These are phyloP conservation scores for Sturnus vulgaris DNA, from an alignment of 2,113 vertebrate genomes.

Conservation along the genomic window DNA sequence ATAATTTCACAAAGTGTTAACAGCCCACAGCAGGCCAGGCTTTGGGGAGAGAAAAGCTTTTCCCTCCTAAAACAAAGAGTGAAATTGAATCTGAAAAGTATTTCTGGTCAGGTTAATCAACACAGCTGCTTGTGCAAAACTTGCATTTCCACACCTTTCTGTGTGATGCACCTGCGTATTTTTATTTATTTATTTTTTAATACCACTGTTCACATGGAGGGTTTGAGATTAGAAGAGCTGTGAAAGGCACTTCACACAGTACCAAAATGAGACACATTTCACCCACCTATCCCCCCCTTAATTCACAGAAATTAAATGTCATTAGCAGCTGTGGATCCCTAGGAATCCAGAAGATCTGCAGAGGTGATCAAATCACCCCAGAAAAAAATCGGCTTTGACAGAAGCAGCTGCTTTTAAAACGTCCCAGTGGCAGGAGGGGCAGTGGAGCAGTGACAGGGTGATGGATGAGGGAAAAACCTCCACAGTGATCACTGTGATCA, in stretches of 20 bases:
- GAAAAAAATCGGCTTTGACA: neutral
- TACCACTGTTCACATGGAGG: neutral
- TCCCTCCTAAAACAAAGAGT: neutral
- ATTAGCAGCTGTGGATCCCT: neutral
- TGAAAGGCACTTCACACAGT: neutral
- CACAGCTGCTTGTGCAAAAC: neutral
- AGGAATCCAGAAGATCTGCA: neutral
- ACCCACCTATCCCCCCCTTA: fast-evolving
- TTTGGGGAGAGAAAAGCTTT: neutral
- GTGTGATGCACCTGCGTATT: neutral
- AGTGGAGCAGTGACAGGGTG: neutral
- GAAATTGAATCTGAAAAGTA: neutral
- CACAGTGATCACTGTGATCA: neutral
- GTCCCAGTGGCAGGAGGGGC: neutral
- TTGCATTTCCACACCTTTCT: neutral
- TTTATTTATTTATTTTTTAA: neutral
- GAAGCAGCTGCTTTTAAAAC: neutral
- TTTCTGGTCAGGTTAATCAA: neutral
- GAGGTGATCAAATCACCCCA: no score
- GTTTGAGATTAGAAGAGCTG: neutral
- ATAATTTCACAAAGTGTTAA: neutral
- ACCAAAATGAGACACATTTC: neutral
- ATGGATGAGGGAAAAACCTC: neutral
- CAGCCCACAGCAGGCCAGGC: no score
- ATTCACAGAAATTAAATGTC: neutral